These are phyloP conservation scores for Spea multiplicata DNA, from an alignment of 2,113 vertebrate species.

Conservation along the genomic window DNA sequence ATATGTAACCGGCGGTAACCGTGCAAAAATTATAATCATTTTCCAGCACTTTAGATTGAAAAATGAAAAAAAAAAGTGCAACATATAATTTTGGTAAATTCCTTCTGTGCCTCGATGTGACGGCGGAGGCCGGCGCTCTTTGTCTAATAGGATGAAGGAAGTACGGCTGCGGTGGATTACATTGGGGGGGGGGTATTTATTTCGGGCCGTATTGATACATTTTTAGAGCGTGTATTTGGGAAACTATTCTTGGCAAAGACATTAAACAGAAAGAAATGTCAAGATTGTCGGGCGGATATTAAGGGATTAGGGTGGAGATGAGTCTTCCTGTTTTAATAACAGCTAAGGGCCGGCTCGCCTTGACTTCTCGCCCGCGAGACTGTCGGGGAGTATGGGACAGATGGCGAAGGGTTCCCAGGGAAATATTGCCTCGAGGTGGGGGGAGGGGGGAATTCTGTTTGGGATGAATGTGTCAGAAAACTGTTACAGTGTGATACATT, in stretches of 20 bases:
- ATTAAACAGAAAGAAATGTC: conserved; percentile 40
- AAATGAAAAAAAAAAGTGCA: not conserved
- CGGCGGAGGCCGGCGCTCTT: not conserved
- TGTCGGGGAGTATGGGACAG: not conserved
- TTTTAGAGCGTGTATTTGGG: not conserved
- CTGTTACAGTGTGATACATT: not conserved
- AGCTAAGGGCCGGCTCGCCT: not conserved
- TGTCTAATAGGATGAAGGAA: not conserved
- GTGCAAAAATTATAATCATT: not conserved
- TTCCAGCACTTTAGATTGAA: not conserved
- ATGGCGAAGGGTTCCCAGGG: conserved; percentile 17
- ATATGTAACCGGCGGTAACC: not conserved
- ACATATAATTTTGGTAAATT: not conserved
- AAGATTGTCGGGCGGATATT: conserved; percentile 15
- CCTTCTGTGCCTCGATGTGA: not conserved
- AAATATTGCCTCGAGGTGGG: not conserved
- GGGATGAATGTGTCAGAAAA: not conserved
- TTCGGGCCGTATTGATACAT: not conserved
- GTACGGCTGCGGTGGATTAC: not conserved
- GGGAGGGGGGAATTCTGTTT: not conserved
- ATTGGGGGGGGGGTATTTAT: not conserved
- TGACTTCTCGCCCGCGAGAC: conserved; percentile 3
- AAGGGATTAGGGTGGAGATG: not conserved
- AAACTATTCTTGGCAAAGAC: conserved; percentile 24
- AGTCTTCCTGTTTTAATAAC: conserved; percentile 20